Evolutionary conservation across 1,140 invertebrate species (phyloP).

Genomic region (Macrotrachela quadricornifera): DNA sequence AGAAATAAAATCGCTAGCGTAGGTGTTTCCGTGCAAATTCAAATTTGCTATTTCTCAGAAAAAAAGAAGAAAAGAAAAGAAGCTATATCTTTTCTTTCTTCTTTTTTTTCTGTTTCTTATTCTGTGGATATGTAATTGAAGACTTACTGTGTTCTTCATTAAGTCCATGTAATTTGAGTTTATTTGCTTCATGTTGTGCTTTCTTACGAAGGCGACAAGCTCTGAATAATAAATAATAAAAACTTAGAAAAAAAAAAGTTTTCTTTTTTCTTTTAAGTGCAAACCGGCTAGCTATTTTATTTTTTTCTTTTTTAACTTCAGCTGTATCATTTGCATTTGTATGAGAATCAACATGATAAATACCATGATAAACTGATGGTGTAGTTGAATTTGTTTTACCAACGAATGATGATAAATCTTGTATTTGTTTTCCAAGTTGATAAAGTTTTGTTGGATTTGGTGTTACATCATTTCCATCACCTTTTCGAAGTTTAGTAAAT

Average conservation of each 20-base stretch:
- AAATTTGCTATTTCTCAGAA: too few relatives aligned
- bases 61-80: too few relatives aligned
- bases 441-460: slow-evolving; percentile 55
- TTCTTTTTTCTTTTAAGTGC: too few relatives aligned
- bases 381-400: too few relatives aligned
- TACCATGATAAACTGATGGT: too few relatives aligned
- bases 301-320: slow-evolving; percentile 6
- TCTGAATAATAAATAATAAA: background rate
- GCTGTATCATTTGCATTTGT: background rate
- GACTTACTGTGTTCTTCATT: slow-evolving; percentile 75
- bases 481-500: slow-evolving; percentile 62
- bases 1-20: too few relatives aligned
- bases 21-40: too few relatives aligned
- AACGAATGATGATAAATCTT: background rate
- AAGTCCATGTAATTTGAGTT: slow-evolving; percentile 65
- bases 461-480: slow-evolving; percentile 87
- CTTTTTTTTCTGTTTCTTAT: too few relatives aligned
- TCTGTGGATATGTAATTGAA: too few relatives aligned
- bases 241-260: too few relatives aligned
- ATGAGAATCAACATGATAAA: too few relatives aligned
- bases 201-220: slow-evolving; percentile 50
- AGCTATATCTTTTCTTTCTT: too few relatives aligned
- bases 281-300: slow-evolving; percentile 21
- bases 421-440: slow-evolving; percentile 7
- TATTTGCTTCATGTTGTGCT: slow-evolving; percentile 32